A percentile compares a stretch with the other conserved stretches of the same genome.
Conservation (phyloP, 2,113 vertebrate genomes). For the Illadopsis cleaveri region DNA sequence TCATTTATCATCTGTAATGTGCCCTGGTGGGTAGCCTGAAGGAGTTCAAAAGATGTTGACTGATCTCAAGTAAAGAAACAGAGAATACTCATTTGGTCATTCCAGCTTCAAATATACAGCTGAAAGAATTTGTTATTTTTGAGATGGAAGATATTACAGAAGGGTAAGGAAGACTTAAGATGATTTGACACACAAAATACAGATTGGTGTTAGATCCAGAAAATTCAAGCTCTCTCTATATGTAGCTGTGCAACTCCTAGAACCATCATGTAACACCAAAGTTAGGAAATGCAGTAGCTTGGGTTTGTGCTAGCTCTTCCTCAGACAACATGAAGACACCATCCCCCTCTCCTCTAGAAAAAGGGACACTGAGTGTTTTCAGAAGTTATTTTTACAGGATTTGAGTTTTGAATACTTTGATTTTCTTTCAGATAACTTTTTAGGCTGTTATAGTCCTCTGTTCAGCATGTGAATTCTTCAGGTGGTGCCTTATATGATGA, state of each 20-base stretch:
- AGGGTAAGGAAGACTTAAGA: background rate
- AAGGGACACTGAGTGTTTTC: background rate
- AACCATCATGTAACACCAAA: background rate
- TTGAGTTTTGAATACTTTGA: background rate
- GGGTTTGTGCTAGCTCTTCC: background rate
- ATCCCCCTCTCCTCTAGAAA: background rate
- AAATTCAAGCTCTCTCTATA: background rate
- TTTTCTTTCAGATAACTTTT: background rate
- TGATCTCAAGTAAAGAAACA: background rate
- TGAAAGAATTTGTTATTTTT: background rate
- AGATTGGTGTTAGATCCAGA: background rate
- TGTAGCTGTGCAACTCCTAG: background rate
- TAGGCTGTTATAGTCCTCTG: background rate
- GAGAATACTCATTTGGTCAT: background rate
- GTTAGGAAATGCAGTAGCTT: background rate
- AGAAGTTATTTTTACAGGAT: background rate
- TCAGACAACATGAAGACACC: background rate
- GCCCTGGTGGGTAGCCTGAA: background rate
- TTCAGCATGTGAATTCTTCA: background rate
- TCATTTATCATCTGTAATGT: background rate
- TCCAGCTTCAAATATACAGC: background rate
- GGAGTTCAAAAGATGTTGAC: background rate
- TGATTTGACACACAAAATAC: background rate
- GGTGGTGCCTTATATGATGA: background rate
- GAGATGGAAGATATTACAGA: background rate